Evolutionary conservation across 2,888 invertebrate species (phyloP), one percentile per base, ranked within the genome.

Genomic region (Hyposoter dolosus): DNA sequence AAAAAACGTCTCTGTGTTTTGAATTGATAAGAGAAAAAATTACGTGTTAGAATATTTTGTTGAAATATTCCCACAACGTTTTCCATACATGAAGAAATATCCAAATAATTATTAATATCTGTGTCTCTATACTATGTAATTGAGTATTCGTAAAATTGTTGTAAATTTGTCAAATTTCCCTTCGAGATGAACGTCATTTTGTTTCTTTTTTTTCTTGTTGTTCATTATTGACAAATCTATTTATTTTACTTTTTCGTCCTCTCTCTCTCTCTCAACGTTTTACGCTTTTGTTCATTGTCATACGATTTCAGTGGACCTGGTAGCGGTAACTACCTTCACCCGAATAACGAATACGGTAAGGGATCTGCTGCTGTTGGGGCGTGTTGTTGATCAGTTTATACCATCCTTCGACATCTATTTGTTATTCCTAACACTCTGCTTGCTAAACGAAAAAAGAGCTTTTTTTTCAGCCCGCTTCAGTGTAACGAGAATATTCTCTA

Each of bases 331-430:
- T 94, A 93, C 91, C 94, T 94, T 75, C 94, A 94, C 92, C 94
- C 94, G 90, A 93, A 93, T 93, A 93, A 91, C 90, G 93, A 94
- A 92, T 94, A 94, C 92, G 94, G 94, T 94, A 94, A 94, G 94
- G 93, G 86, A 78, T 10, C 68, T 56, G 84, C 90, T 85, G 86
- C 82, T 91, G 92, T 90, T 91, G 92, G 91, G 91, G 91, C 83
- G 92, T 91, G 83, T 89, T 87, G 88, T 88, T 83, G 86, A 77
- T 56, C 86, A 43, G 4, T 45, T 10, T 68, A 12, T 19, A 69
- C 60, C 3, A 32, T 56, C 60, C 7, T 56, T 56, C 28, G 53
- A 56, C 0, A 45, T 45, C 28, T 60, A 40, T 45, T 53, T 50
- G 23, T 28, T 63, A 9, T 35, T 74, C 35, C n/a, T 53, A n/a